Percentiles rank a stretch among this genome's conserved stretches.
Conservation (phyloP, 2,888 invertebrate species). For the Ypsolopha scabrella region DNA sequence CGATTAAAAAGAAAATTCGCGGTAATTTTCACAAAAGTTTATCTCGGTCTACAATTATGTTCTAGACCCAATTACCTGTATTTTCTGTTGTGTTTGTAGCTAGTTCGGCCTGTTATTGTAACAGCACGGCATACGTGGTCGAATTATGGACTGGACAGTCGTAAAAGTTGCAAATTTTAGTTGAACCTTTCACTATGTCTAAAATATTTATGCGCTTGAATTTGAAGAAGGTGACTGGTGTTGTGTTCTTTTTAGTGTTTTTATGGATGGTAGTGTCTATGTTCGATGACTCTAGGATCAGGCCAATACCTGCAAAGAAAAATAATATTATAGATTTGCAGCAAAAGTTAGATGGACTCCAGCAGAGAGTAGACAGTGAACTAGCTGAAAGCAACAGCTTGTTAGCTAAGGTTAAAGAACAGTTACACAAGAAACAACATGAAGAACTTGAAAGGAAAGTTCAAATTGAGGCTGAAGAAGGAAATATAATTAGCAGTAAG, state of each 20-base stretch:
- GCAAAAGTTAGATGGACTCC: background rate
- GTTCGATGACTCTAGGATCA: background rate
- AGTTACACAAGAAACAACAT: background rate
- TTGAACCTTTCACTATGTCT: background rate
- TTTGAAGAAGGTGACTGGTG: constrained; percentile 32
- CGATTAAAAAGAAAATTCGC: too few relatives aligned
- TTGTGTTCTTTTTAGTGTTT: constrained; percentile 23
- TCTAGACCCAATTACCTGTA: constrained; percentile 1
- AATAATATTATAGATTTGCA: background rate
- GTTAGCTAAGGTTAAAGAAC: background rate
- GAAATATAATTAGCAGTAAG: too few relatives aligned
- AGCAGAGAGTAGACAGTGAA: background rate
- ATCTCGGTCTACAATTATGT: background rate
- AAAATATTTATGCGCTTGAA: constrained; percentile 45
- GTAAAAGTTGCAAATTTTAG: background rate
- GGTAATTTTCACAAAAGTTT: too few relatives aligned
- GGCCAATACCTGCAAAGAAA: background rate
- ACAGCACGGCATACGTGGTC: constrained; percentile 14
- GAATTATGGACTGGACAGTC: constrained; percentile 12
- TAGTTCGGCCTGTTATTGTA: constrained; percentile 12
- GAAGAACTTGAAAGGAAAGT: too few relatives aligned
- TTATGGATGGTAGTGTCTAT: constrained; percentile 37
- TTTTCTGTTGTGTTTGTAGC: constrained; percentile 16
- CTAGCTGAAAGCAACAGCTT: background rate
- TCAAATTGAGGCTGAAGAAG: too few relatives aligned